A percentile compares a stretch with the other conserved stretches of the same genome.
Evolutionary conservation across 2,113 vertebrate species (phyloP).

Genomic region (Pluvialis apricaria): DNA sequence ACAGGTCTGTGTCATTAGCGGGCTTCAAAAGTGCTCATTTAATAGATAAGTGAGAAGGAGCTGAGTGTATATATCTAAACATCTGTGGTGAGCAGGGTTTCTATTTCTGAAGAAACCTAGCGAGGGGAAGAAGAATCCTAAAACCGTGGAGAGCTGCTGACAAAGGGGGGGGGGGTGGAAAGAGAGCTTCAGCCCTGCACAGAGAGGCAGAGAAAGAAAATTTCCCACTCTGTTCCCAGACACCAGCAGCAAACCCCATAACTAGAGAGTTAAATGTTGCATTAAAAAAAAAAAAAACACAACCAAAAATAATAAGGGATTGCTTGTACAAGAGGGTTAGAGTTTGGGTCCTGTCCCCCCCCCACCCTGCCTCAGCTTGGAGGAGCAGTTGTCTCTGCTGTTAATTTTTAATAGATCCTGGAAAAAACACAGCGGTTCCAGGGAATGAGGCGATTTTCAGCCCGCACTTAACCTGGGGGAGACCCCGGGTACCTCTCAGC

Average conservation of each 20-base stretch:
- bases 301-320: not conserved
- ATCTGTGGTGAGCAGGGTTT: not conserved
- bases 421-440: not conserved
- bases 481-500: not conserved
- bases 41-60: not conserved
- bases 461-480: not conserved
- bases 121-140: not conserved
- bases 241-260: not conserved
- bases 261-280: not conserved
- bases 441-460: not conserved
- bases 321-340: not conserved
- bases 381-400: not conserved
- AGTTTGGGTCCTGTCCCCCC: not conserved
- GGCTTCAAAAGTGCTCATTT: not conserved
- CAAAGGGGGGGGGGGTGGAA: not conserved
- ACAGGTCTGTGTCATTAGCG: not conserved
- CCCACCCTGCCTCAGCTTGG: not conserved
- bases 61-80: fast-evolving
- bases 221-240: not conserved
- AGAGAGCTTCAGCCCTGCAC: not conserved
- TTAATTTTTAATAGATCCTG: conserved; percentile 41
- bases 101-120: not conserved
- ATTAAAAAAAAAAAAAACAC: too few species aligned
- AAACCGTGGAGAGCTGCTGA: not conserved
- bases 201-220: not conserved